Base-by-base conservation (phyloP, 1,140 invertebrate genomes). In the Acromyrmex echinatior region DNA sequence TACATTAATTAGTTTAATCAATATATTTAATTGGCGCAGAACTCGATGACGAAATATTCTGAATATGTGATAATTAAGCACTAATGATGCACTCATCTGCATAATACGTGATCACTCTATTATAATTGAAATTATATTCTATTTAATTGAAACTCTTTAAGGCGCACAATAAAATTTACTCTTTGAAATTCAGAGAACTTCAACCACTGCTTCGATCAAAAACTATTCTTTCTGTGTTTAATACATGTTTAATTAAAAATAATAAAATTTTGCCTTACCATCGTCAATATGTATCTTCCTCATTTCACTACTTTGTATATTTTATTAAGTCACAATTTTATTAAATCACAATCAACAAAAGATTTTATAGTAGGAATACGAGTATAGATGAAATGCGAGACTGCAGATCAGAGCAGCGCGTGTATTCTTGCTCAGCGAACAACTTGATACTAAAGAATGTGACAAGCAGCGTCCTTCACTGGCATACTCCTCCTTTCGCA, bases 261-360 rank as follows among this genome's bases (percentile, higher is more conserved):
- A 16, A 6, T 12, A 58, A 60, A 21, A 21, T 60, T 3, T 53
- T 49, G 0, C 6, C 58, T 86, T 60, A 91, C 90, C 77, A 18
- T 91, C 77, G 6, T 88, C 73, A 18, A 91, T 91, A 49, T 90
- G 87, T 21, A 31, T 28, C 14, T 66, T 88, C 12, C 6, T 21
- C 1, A 1, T 51, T 68, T 62, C n/a, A 35, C 16, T 31, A 4
- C 7, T 49, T 49, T 7, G 12, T 70, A 25, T 45, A 70, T 49
- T 70, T n/a, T 25, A 25, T 25, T 25, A 25, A 25, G 3, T 49
- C 2, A 16, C 39, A 21, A 39, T 70, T 25, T 12, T 70, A 35
- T 21, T 12, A 45, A 49, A 1, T 49, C 2, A 16, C 39, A 21
- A 39, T 70, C 12, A 39, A 18, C 28, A 3, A 66, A 35, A 66